Conservation (phyloP, 2,113 vertebrate genomes). For the Acanthochromis polyacanthus region DNA sequence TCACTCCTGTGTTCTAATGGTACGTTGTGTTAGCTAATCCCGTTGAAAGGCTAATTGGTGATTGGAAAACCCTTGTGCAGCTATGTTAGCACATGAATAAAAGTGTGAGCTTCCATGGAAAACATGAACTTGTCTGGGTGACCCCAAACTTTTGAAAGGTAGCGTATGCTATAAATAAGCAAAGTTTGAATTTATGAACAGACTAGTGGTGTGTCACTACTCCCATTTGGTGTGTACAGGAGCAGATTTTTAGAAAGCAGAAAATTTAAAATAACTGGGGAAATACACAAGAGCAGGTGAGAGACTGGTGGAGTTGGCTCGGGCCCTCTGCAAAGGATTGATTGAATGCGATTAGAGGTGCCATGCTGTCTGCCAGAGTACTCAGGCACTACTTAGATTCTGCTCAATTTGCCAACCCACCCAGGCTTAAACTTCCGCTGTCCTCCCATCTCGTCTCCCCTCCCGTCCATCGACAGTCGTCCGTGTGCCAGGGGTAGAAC, state of each 20-base stretch:
- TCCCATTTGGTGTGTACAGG: background rate
- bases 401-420: conserved; percentile 61
- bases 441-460: conserved; percentile 26
- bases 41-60: too few relatives aligned
- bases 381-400: conserved; percentile 62
- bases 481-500: conserved; percentile 39
- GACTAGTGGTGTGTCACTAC: background rate
- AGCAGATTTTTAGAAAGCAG: background rate
- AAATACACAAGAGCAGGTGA: conserved; percentile 27
- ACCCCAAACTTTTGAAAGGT: too few relatives aligned
- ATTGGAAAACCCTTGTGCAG: too few relatives aligned
- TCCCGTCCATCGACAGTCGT: conserved; percentile 22
- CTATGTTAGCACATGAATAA: too few relatives aligned
- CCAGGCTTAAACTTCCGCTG: conserved; percentile 43
- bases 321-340: conserved; percentile 48
- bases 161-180: too few relatives aligned
- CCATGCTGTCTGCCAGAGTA: conserved; percentile 67
- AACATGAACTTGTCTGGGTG: too few relatives aligned
- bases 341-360: conserved; percentile 71
- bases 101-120: too few relatives aligned
- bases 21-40: too few relatives aligned
- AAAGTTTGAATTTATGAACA: background rate
- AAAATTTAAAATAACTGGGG: background rate
- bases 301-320: conserved; percentile 27
- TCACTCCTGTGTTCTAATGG: too few relatives aligned